Evolutionary conservation across 1,140 invertebrate species (phyloP).

Genomic region (Popillia japonica): DNA sequence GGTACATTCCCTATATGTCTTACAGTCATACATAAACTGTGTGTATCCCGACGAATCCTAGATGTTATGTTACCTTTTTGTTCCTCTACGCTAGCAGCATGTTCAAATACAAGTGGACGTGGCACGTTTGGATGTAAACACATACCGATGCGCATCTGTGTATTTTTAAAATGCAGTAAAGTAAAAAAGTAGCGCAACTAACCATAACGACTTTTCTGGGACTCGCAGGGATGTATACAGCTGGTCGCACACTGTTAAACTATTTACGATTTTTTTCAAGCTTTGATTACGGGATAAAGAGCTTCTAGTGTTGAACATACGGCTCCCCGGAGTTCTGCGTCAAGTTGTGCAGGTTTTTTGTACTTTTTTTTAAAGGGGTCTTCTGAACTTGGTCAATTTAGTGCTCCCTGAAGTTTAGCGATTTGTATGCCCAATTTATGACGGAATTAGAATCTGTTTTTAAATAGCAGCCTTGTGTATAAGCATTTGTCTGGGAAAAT

Average conservation of each 20-base stretch:
- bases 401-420: constrained; percentile 3
- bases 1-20: too few species aligned
- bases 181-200: neutral
- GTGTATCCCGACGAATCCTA: neutral
- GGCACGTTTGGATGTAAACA: neutral
- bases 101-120: constrained; percentile 4
- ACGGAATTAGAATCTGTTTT: constrained; percentile 1
- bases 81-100: neutral
- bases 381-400: neutral
- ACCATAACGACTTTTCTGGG: constrained; percentile 5
- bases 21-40: neutral
- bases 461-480: neutral
- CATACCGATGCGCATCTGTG: neutral
- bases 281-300: constrained; percentile 14
- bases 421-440: constrained; percentile 7
- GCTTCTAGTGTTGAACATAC: constrained; percentile 4
- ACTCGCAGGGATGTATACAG: neutral
- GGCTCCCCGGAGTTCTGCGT: neutral
- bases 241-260: constrained; percentile 13
- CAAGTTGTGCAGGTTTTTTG: neutral
- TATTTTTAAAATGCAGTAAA: constrained; percentile 19
- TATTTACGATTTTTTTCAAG: constrained; percentile 7
- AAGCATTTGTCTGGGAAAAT: neutral
- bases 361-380: neutral
- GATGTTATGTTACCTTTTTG: neutral